Base-by-base conservation (phyloP, 1,140 invertebrate genomes). In the Drosophila nebulosa region DNA sequence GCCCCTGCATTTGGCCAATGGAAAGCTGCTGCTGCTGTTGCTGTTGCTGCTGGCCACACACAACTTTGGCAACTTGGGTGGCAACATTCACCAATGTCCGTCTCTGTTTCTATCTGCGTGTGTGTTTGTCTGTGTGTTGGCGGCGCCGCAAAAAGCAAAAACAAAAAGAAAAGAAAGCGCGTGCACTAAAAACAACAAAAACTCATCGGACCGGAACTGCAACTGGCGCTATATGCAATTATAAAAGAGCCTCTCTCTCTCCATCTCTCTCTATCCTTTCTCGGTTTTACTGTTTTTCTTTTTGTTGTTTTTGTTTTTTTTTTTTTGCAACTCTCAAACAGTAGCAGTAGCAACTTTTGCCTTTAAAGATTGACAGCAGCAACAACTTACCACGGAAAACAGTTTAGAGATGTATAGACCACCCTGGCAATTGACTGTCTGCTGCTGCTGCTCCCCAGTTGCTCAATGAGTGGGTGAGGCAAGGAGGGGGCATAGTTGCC, bases 171-270 rank as follows among this genome's bases (percentile, higher is more conserved):
- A 86, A 86, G 81, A 86, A 86, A 86, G 83, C 81, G 81, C 81
- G 81, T 86, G 83, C 81, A 86, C 64, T 77, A 75, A 64, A 64
- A 74, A 64, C 50, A 62, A 53, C 62, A 73, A 62, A 68, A 79
- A 86, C 70, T 74, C 67, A 88, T 78, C 81, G 67, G 81, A 86
- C 83, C 81, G 81, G 81, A 86, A 86, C 81, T 86, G 84, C 83
- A 78, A 88, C 81, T 88, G 81, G 83, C 83, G 81, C 81, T 88
- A 88, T 86, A 86, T 81, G 81, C 83, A 88, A 86, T 86, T 86
- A 86, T 86, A 81, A 71, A 67, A 74, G 32, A 46, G 24, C 16
- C 39, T 18, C 39, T 18, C 36, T 32, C 5, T 32, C 42, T 53
- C 50, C 39, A 21, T 30, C 30, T 18, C 21, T 9, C 27, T 56